Percentiles rank a stretch among this genome's conserved stretches.
These are phyloP conservation scores for Clivina fossor DNA, from an alignment of 2,888 invertebrate genomes.

Conservation along the genomic window DNA sequence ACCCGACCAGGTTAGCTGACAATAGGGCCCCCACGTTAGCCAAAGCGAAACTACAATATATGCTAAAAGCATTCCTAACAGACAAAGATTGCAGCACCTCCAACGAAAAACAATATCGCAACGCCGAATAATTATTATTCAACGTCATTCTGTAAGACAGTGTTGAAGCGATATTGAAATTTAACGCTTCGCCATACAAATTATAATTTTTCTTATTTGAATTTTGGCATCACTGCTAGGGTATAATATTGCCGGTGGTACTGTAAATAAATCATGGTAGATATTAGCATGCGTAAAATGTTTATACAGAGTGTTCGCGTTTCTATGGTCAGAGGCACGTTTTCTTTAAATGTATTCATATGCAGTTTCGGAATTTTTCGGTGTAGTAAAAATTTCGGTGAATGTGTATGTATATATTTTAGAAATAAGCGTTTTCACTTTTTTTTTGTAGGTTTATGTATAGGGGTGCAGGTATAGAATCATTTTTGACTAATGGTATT, in stretches of 20 bases:
- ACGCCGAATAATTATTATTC: not conserved
- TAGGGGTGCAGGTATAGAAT: no score
- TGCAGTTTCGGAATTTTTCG: no score
- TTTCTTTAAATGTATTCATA: slow-evolving; percentile 16
- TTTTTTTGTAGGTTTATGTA: no score
- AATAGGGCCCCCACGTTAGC: no score
- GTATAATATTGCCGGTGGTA: not conserved
- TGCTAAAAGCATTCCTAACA: slow-evolving; percentile 5
- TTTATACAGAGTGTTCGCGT: slow-evolving; percentile 1
- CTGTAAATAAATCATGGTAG: slow-evolving; percentile 13
- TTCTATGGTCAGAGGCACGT: not conserved
- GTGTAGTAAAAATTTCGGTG: no score
- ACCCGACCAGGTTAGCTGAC: no score
- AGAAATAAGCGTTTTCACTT: no score
- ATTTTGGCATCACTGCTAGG: not conserved
- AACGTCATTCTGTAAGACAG: not conserved
- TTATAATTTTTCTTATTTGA: not conserved
- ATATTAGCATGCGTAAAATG: slow-evolving; percentile 19
- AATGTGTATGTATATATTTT: no score
- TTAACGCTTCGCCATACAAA: not conserved
- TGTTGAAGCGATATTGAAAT: not conserved
- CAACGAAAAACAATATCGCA: slow-evolving; percentile 1
- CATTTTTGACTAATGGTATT: slow-evolving; percentile 32
- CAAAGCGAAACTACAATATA: no score
- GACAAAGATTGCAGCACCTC: not conserved